Evolutionary conservation across 1,140 invertebrate genomes (phyloP).

Genomic region (Cotesia typhae): DNA sequence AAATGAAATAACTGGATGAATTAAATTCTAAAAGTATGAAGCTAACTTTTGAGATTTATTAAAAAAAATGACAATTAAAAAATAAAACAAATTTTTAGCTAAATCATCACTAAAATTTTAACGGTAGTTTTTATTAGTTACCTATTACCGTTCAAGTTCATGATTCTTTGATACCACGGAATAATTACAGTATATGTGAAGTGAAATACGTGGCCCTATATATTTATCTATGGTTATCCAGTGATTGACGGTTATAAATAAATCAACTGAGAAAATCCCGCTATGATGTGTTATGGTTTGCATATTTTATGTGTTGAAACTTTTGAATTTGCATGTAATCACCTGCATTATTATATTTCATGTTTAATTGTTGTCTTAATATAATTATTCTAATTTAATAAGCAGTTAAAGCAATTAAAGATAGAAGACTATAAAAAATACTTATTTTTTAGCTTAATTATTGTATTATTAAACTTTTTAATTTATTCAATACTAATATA

Average conservation of each 20-base stretch:
- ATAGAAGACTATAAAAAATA: too few relatives aligned
- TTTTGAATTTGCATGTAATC: slow-evolving; percentile 6
- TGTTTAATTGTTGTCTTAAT: too few relatives aligned
- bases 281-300: neutral
- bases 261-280: neutral
- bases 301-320: neutral
- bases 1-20: too few relatives aligned
- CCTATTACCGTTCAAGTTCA: slow-evolving; percentile 19
- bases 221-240: neutral
- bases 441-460: too few relatives aligned
- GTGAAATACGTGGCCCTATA: slow-evolving; percentile 1
- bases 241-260: slow-evolving; percentile 12
- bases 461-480: too few relatives aligned
- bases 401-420: too few relatives aligned
- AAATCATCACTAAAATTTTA: slow-evolving; percentile 1
- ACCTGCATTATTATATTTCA: too few relatives aligned
- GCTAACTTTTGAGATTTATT: too few relatives aligned
- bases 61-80: neutral
- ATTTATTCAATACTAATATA: too few relatives aligned
- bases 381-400: too few relatives aligned
- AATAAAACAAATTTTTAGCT: neutral
- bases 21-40: too few relatives aligned
- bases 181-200: neutral
- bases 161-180: neutral
- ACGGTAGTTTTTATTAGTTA: neutral